Evolutionary conservation across 1,140 invertebrate genomes (phyloP).

Genomic region (Cataglyphis hispanica): DNA sequence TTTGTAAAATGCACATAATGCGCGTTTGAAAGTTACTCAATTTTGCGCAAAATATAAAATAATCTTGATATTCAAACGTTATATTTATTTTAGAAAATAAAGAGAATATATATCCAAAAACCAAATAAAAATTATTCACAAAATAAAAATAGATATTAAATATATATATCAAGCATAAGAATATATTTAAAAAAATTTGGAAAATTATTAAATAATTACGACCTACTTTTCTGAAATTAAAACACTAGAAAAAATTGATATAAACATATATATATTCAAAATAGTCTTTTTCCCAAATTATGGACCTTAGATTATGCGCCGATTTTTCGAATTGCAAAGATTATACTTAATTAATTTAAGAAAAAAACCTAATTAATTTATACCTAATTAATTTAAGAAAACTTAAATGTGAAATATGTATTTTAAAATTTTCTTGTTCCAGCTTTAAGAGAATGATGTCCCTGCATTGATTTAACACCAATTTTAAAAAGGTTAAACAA

Average conservation of each 20-base stretch:
- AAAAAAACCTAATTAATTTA: too few relatives aligned
- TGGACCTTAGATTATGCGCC: not conserved
- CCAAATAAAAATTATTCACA: not conserved
- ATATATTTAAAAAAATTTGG: not conserved
- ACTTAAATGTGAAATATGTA: too few relatives aligned
- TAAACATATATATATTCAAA: not conserved
- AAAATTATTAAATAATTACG: not conserved
- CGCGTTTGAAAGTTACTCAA: not conserved
- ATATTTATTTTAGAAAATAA: not conserved
- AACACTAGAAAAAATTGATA: not conserved
- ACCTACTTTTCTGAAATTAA: not conserved
- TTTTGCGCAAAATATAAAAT: not conserved
- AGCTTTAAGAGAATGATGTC: too few relatives aligned
- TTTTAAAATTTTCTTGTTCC: too few relatives aligned
- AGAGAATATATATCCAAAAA: not conserved
- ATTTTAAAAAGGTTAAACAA: too few relatives aligned
- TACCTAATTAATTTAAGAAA: not conserved
- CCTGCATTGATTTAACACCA: too few relatives aligned
- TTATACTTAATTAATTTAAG: constrained; percentile 2
- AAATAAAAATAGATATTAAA: not conserved
- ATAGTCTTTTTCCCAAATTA: not conserved
- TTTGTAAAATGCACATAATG: not conserved
- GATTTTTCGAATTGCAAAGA: not conserved
- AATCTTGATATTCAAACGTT: not conserved
- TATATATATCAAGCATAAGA: not conserved